Base-by-base conservation (phyloP, 2,113 vertebrate genomes). In the Periophthalmus modestus region DNA sequence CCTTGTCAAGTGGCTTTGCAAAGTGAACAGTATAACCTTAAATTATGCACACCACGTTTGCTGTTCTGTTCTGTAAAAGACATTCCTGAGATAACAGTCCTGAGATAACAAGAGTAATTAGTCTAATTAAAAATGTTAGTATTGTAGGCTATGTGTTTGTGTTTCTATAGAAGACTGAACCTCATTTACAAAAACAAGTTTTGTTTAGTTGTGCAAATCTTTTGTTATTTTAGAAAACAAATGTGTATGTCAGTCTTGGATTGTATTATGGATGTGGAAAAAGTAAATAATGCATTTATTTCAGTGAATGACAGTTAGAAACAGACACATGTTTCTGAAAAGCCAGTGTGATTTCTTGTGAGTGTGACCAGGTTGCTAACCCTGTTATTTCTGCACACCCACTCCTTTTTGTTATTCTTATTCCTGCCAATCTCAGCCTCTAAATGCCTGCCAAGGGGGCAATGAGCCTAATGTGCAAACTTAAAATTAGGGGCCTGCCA, bases 391-490 rank as follows among this genome's bases (percentile, higher is more conserved):
- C 43, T 43, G 46, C 68, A 67, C 74, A 14, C 80, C 82, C 73
- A 79, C 80, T 77, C 73, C 57, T 47, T 39, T 36, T 74, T 43
- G 76, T 68, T 68, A 65, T 85, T 74, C 52, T 61, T 39, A 13
- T 69, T 83, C 72, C 79, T 75, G 81, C 81, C 74, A 82, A 48
- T 58, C 50, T 48, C 70, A 74, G 82, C 75, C 65, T 66, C 74
- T 57, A 19, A 79, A 81, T 19, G 61, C 69, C 54, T 34, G 0
- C 78, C 79, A 72, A 73, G 24, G 24, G 66, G 0, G 62, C 50
- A 79, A 75, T 5, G 69, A 70, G 65, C 1, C 47, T 73, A 79
- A 77, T 80, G 77, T 72, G 62, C 77, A 80, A 69, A 72, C 70
- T 12, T 66, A 63, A 76, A 68, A 78, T 79, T 78, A 82, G 68